These are phyloP conservation scores for Chironex yamaguchii DNA, from an alignment of 30 jellyfish, hydroid and myxozoan species.

Conservation along the genomic window DNA sequence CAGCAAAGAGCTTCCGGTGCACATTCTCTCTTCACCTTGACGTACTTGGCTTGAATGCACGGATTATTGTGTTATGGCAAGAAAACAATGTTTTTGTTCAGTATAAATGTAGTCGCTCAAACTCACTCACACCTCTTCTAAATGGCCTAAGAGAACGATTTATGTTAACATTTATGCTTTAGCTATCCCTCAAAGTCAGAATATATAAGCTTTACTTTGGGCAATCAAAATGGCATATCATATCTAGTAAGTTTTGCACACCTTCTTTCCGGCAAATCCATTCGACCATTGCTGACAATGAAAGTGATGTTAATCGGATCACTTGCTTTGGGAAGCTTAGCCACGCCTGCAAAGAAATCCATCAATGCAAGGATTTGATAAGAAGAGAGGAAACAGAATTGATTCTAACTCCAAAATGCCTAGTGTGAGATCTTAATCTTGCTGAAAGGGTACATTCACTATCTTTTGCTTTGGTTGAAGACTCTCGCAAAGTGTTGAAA, in stretches of 20 bases:
- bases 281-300: background rate
- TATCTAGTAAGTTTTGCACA: background rate
- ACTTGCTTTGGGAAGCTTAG: slow-evolving; percentile 3
- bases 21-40: too few species aligned
- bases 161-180: too few species aligned
- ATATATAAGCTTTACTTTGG: too few species aligned
- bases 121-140: too few species aligned
- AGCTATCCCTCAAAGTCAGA: too few species aligned
- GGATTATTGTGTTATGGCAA: too few species aligned
- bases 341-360: background rate
- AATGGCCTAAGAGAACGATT: too few species aligned
- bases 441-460: slow-evolving; percentile 10
- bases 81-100: too few species aligned
- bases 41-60: too few species aligned
- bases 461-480: slow-evolving; percentile 1
- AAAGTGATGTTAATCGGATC: background rate
- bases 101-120: too few species aligned
- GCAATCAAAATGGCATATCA: background rate
- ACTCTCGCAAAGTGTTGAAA: slow-evolving; percentile 2
- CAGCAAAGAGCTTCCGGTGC: too few species aligned
- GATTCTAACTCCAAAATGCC: background rate
- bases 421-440: slow-evolving; percentile 5
- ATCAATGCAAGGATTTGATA: slow-evolving; percentile 3
- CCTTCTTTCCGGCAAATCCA: background rate
- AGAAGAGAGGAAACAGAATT: background rate